These are phyloP conservation scores for Bombus huntii DNA, from an alignment of 1,140 invertebrate species.

Conservation along the genomic window DNA sequence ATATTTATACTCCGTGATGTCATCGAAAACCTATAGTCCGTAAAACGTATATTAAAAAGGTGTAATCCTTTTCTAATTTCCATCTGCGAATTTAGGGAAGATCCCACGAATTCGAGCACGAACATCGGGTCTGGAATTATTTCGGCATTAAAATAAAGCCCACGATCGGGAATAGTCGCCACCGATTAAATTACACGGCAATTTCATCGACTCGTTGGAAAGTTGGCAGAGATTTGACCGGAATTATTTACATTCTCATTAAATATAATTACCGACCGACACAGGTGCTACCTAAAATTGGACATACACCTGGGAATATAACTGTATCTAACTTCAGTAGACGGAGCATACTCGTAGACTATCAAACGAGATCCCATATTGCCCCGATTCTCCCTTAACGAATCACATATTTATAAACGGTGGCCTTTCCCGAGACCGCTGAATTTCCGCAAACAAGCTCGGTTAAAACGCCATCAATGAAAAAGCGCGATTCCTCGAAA, in stretches of 20 bases:
- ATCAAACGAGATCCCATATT: constrained; percentile 53
- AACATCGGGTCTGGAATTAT: neutral
- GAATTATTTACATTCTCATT: constrained; percentile 58
- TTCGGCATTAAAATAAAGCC: neutral
- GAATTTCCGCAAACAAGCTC: neutral
- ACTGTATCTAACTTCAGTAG: constrained; percentile 61
- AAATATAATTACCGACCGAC: constrained; percentile 55
- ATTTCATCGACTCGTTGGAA: constrained; percentile 18
- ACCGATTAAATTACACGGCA: constrained; percentile 30
- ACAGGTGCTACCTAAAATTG: constrained; percentile 51
- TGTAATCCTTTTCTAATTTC: too few species aligned
- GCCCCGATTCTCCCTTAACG: constrained; percentile 23
- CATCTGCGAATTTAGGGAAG: neutral
- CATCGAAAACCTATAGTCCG: too few species aligned
- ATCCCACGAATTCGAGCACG: neutral
- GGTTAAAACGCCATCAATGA: constrained; percentile 32
- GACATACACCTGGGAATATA: constrained; percentile 49
- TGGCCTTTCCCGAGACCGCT: neutral
- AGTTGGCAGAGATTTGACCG: neutral
- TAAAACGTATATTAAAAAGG: too few species aligned
- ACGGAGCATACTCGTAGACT: constrained; percentile 46
- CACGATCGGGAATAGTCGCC: constrained; percentile 5
- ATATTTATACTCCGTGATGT: too few species aligned
- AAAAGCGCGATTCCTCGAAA: neutral
- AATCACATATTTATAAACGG: constrained; percentile 35